Evolutionary conservation across 2,113 vertebrate species (phyloP), one percentile per base, ranked within the genome.

Genomic region (Scomber japonicus): DNA sequence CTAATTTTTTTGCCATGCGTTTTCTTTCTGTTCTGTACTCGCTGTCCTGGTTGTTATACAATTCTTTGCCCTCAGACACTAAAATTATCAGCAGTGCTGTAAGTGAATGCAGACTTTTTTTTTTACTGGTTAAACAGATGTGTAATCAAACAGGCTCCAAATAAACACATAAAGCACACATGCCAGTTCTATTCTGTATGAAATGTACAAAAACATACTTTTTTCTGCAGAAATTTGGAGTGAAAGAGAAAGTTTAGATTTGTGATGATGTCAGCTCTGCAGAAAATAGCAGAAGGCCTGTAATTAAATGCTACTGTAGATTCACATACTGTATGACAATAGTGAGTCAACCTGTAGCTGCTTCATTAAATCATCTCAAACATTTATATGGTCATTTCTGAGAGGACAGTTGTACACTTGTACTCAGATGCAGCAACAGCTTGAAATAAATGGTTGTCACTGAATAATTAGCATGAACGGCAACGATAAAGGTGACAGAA

Each of bases 1-100:
- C 55, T 9, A 19, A 66, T 72, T 72, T 30, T 21, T 69, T n/a
- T 35, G 4, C 46, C 40, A 40, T 53, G 53, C 19, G 27, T 63
- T 71, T 66, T 54, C 51, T n/a, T 31, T 74, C 49, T 31, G 49
- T 24, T 5, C 21, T 62, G 64, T 11, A 48, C 44, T 5, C 3
- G n/a, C 35, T 49, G 73, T 48, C 15, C 46, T 50, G 40, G 46
- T 71, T 7, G 24, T 71, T 72, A 55, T 9, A 40, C 7, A 56
- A 30, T 46, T 49, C 19, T 54, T 27, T 30, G 1, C 3, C 68
- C 19, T 57, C 51, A n/a, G 19, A 16, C 61, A 31, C 35, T 44
- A 9, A 19, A 66, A 46, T 21, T 0, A 75, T 45, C 51, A 57
- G 46, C 49, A 12, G 15, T 57, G 51, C 49, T 14, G 50, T 8